Evolutionary conservation across 2,797 vertebrate genomes (phyloP).

Genomic region (Poeciliopsis paucimaculata): DNA sequence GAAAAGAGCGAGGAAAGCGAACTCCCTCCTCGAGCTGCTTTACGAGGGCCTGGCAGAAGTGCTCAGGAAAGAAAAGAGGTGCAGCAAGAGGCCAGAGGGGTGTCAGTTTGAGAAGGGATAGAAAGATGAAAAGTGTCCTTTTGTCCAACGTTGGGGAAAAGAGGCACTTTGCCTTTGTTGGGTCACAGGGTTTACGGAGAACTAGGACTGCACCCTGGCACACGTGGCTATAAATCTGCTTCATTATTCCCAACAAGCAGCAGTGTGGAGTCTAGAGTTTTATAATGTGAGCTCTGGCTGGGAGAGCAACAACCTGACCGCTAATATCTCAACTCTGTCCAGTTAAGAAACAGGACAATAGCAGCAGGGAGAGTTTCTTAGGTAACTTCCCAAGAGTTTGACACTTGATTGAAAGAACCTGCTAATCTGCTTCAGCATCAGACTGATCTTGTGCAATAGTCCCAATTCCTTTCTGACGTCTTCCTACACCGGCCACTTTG

Average conservation of each 20-base stretch:
- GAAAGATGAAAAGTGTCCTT: conserved; percentile 30
- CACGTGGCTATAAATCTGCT: conserved; percentile 62
- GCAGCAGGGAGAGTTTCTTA: not conserved
- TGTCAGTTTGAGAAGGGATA: conserved; percentile 24
- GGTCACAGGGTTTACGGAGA: conserved; percentile 48
- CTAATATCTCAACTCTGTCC: conserved; percentile 53
- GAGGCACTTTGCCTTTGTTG: conserved; percentile 28
- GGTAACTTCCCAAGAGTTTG: conserved; percentile 10
- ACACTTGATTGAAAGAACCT: conserved; percentile 24
- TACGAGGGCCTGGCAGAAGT: conserved; percentile 72
- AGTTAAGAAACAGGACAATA: not conserved
- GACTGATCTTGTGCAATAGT: conserved; percentile 23
- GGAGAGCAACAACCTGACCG: conserved; percentile 42
- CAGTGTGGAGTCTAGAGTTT: conserved; percentile 46
- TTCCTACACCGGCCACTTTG: conserved; percentile 35
- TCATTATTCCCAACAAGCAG: conserved; percentile 60
- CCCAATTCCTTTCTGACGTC: conserved; percentile 33
- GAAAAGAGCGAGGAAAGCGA: conserved; percentile 58
- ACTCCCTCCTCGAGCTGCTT: conserved; percentile 68
- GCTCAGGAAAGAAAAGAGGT: conserved; percentile 50
- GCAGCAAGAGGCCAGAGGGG: conserved; percentile 4
- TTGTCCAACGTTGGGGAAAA: conserved; percentile 27
- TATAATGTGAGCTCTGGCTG: conserved; percentile 62
- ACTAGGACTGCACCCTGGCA: conserved; percentile 43
- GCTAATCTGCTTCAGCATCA: conserved; percentile 10